Conservation (phyloP, 2,797 vertebrate species). For the Pseudotriccus pelzelni region DNA sequence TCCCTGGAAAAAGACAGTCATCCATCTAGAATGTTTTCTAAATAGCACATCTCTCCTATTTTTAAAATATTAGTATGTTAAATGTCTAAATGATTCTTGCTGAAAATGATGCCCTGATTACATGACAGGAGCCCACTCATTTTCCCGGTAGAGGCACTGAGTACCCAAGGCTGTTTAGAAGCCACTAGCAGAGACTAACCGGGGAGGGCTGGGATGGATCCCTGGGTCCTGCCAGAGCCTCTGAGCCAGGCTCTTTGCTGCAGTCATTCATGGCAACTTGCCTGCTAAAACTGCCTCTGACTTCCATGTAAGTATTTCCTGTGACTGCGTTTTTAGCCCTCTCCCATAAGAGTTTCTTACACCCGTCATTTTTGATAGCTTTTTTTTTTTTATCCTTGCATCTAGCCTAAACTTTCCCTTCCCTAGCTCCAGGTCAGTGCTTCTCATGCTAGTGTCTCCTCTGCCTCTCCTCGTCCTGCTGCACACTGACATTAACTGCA, state of each 20-base stretch:
- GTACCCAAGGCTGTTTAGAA: background rate
- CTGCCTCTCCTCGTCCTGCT: slow-evolving; percentile 23
- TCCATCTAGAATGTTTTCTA: background rate
- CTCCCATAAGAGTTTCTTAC: background rate
- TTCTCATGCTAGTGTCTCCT: background rate
- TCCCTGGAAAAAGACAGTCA: background rate
- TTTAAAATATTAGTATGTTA: background rate
- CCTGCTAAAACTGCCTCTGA: background rate
- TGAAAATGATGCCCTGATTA: background rate
- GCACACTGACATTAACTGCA: background rate
- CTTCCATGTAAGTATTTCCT: background rate
- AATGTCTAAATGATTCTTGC: background rate
- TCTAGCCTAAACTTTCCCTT: slow-evolving; percentile 2
- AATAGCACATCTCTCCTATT: background rate
- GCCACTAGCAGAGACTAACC: background rate
- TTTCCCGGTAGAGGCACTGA: background rate
- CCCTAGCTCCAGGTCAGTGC: background rate
- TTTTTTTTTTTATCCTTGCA: background rate
- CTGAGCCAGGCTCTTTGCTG: background rate
- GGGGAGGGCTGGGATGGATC: background rate
- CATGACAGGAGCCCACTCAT: background rate
- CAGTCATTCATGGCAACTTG: background rate
- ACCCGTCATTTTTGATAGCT: background rate
- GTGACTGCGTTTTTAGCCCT: background rate
- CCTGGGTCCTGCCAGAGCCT: background rate